phyloP scores from a whole-genome alignment of 2,113 vertebrate genomes.

The Apistogramma diplotaenia region DNA sequence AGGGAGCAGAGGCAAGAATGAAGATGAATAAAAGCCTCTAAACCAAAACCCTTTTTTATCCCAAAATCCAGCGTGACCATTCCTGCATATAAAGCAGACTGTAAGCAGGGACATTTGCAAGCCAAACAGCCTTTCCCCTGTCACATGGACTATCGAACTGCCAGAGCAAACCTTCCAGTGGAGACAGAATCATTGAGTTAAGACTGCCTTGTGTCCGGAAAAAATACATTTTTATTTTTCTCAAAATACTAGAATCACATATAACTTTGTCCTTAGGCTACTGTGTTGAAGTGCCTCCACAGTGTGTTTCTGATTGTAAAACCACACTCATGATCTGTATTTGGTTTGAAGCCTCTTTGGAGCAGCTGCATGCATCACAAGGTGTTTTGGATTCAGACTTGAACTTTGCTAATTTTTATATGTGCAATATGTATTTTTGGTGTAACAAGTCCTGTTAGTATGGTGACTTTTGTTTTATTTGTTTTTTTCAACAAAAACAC shows the following conservation, averaged over 20 bases:
- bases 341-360: slow-evolving; percentile 37
- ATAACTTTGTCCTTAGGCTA: slow-evolving; percentile 5
- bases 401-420: slow-evolving; percentile 40
- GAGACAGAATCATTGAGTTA: slow-evolving; percentile 8
- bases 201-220: slow-evolving; percentile 1
- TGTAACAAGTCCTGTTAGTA: slow-evolving; percentile 10
- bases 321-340: slow-evolving; percentile 21
- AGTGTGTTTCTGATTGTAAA: slow-evolving; percentile 29
- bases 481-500: neutral
- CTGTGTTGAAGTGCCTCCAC: slow-evolving; percentile 45
- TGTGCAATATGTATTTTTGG: slow-evolving; percentile 53
- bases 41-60: slow-evolving; percentile 49
- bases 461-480: slow-evolving; percentile 7
- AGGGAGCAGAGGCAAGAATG: slow-evolving; percentile 40
- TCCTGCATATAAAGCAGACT: slow-evolving; percentile 52
- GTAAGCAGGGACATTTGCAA: slow-evolving; percentile 42
- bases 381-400: slow-evolving; percentile 59
- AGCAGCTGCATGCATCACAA: slow-evolving; percentile 48
- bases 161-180: slow-evolving; percentile 7
- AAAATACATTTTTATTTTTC: slow-evolving; percentile 23
- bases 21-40: slow-evolving; percentile 33
- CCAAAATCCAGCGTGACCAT: slow-evolving; percentile 48
- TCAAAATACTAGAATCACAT: slow-evolving; percentile 11
- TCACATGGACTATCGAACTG: slow-evolving; percentile 23
- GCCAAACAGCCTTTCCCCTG: slow-evolving; percentile 41